Evolutionary conservation across 92 coral and sea anemone genomes (phyloP), one percentile per base, ranked within the genome.

Genomic region (Anthopleura xanthogrammica): DNA sequence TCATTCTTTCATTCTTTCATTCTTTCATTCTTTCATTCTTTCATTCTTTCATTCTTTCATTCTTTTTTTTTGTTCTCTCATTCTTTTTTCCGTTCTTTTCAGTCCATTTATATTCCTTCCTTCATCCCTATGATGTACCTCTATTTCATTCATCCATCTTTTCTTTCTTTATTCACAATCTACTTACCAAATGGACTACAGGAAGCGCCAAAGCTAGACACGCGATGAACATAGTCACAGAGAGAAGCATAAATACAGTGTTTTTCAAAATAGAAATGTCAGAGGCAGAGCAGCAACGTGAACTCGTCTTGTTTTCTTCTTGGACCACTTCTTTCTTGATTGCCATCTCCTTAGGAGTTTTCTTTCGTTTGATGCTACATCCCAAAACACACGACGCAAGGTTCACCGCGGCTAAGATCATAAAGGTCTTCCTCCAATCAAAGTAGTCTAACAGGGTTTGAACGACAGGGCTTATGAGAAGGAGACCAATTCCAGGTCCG

Each of bases 401-500:
- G 16, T 60, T 58, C 17, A 89, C 40, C 19, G 87, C 92, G 77
- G 87, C 83, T 74, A 89, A 77, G 0, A 85, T 85, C 46, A 89
- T 70, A 64, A 88, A 86, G 1, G 88, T 79, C 42, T 84, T 84
- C 65, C 87, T 77, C 95, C 95, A 91, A 12, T 90, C 88, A 57
- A 80, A 81, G 42, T 52, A 72, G 7, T 86, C 88, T 60, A 89
- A 66, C 29, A 89, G 43, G 20, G 66, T 77, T 46, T 89, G 90
- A 1, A 84, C 82, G 22, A 89, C 58, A 1, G 92, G 92, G 79
- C 90, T 86, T 89, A 91, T 86, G 12, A 91, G 17, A 60, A 91
- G 85, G 48, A 89, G 65, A 0, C 95, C 95, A 5, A 90, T 90
- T 5, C 88, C 92, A 7, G 92, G 92, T 48, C 92, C 92, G 36